Evolutionary conservation across 2,888 invertebrate genomes (phyloP), one percentile per base, ranked within the genome.

Genomic region (Parnassius apollo): DNA sequence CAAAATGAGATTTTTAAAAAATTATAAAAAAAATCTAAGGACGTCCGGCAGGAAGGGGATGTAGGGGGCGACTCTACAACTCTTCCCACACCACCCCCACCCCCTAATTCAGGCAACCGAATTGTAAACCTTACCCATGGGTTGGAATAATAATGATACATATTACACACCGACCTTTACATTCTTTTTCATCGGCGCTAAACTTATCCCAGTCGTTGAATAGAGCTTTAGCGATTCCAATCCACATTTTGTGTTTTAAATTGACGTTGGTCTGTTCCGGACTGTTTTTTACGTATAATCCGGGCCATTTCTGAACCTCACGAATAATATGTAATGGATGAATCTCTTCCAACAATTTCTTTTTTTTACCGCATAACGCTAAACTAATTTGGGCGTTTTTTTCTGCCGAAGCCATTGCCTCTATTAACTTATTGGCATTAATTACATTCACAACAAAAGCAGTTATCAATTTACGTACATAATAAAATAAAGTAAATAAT

Each of bases 291-390:
- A 64, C 62, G 64, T 79, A 82, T 55, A 82, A 61, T 9, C 74
- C 74, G 9, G 81, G 82, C 77, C 81, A 76, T 63, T 76, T 77
- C 66, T 81, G 69, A 42, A 82, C 79, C 64, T 81, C 80, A 4
- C 70, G 68, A 18, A 82, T 82, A n/a, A 82, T 72, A n/a, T 70
- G 67, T 56, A 81, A 61, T 1, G 81, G 80, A 53, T 77, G 75
- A 22, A 81, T 72, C 48, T 81, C 79, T 61, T 79, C 75, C 55
- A 81, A 68, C 54, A 80, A 70, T 62, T 75, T 78, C 57, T 75
- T 76, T 25, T 11, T 10, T 42, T 52, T 52, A 35, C n/a, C 42
- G 52, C 35, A 42, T 42, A 52, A 42, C 8, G 2, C 12, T 42
- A 25, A 22, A 25, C 10, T 51, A 7, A 9, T 49, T 49, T 12